Base-by-base conservation (phyloP, 92 coral and sea anemone genomes). In the Heliopora coerulea region DNA sequence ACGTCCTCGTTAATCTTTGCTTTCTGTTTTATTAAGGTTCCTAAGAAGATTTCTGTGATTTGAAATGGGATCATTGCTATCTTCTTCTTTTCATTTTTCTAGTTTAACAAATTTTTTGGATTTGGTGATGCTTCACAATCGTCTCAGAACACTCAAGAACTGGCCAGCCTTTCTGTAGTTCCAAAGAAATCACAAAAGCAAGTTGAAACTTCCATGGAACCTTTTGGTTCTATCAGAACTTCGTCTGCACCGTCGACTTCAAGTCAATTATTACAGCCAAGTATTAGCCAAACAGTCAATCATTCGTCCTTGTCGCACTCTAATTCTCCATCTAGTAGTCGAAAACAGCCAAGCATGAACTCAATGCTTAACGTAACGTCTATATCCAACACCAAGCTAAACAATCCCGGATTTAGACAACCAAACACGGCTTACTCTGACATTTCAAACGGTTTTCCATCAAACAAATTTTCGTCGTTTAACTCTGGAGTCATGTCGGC, bases 81-180 rank as follows among this genome's bases (percentile, higher is more conserved):
- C n/a, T n/a, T n/a, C n/a, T 74, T 68, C 40, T 10, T 32, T 8
- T 76, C 41, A 70, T 40, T 30, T 60, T 59, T 52, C 37, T 70
- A 95, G 99, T 95, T 95, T 67, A 93, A 93, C 81, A 90, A 83
- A 66, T 74, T 85, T 79, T 93, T 90, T 82, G 98, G 98, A 17
- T 59, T 93, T 49, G 65, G 89, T 11, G 83, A 60, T 58, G 82
- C 72, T 13, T 60, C 87, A 17, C 62, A 50, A 13, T 49, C 35
- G 19, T 70, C 77, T 5, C 77, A 70, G 49, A 54, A 70, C 63
- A 31, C 63, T 3, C 48, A 70, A 70, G 77, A 70, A 30, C 49
- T 70, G 32, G 52, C 42, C 41, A 70, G 59, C 37, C 77, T 70
- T 24, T 52, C 30, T 56, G 61, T 56, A 27, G 24, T 33, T 13